Evolutionary conservation across 2,113 vertebrate species (phyloP).

Genomic region (Ciconia stormi): DNA sequence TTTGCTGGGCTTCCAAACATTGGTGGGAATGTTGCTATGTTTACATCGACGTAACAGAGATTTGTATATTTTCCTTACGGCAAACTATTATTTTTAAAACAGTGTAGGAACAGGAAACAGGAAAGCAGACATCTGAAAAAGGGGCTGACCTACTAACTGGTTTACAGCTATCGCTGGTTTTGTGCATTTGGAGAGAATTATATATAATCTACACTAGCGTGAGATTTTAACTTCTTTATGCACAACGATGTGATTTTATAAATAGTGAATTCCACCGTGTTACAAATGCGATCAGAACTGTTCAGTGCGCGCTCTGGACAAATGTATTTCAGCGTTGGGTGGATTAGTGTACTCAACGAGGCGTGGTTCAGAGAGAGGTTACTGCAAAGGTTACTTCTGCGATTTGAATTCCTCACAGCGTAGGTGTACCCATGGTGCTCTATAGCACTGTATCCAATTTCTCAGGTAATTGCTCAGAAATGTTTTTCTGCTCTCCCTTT

Average conservation of each 20-base stretch:
- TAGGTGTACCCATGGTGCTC: background rate
- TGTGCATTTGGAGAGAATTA: background rate
- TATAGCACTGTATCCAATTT: background rate
- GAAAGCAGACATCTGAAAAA: background rate
- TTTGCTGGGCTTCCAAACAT: slow-evolving; percentile 40
- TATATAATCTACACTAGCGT: background rate
- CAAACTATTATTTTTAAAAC: slow-evolving; percentile 39
- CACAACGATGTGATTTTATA: background rate
- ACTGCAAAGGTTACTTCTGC: background rate
- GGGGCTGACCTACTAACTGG: background rate
- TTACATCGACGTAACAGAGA: background rate
- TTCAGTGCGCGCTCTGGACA: background rate
- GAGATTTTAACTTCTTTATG: background rate
- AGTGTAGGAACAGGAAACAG: slow-evolving; percentile 7
- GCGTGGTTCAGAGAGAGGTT: background rate
- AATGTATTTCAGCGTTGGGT: fast-evolving
- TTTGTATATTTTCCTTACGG: background rate
- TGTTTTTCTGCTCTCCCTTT: background rate
- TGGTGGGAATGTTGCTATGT: background rate
- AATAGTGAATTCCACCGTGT: fast-evolving
- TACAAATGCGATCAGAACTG: background rate
- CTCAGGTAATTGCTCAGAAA: background rate
- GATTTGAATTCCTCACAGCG: background rate
- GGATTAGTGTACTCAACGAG: background rate
- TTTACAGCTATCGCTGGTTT: background rate